Base-by-base conservation (phyloP, 2,888 invertebrate genomes). In the Octodonta nipae region DNA sequence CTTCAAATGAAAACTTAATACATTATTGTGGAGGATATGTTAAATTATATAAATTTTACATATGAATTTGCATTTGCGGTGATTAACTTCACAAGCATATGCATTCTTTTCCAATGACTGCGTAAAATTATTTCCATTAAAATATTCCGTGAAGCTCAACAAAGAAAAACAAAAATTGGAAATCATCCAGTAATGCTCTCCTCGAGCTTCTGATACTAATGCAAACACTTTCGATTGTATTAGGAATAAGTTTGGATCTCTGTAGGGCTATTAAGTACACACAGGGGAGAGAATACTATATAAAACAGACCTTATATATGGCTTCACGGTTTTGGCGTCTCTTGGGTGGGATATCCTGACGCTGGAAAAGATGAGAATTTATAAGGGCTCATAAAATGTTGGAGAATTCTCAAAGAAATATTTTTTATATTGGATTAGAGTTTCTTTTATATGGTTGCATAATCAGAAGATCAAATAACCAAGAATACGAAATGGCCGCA, bases 261-360 rank as follows among this genome's bases (percentile, higher is more conserved):
- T 10, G 22, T 10, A 22, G 22, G 22, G 22, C 22, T 22, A 22
- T 22, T 22, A 22, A 22, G 11, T 22, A n/a, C 22, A 11, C 3
- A n/a, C 2, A 11, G 22, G 3, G 11, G 22, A 22, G 11, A 22
- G 22, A 22, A 3, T 4, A 22, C 22, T 22, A 22, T 22, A 22
- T 22, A 22, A 22, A 22, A 22, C 22, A 22, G 11, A 22, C 11
- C 22, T 22, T 22, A 22, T 22, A 22, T 22, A 22, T 22, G 22
- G 22, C 11, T 4, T 22, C 22, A 22, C 22, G 22, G 22, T 22
- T 22, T 22, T 22, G 22, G 22, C 22, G 22, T 22, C 22, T 22
- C 22, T 11, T 22, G 22, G 22, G 22, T 22, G 10, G 22, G 22
- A 22, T 22, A 22, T 22, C 11, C 22, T 22, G 22, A 22, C 22